A percentile compares a stretch with the other conserved stretches of the same genome.
Evolutionary conservation across 1,140 invertebrate genomes (phyloP).

Genomic region (Aleiodes sp.): DNA sequence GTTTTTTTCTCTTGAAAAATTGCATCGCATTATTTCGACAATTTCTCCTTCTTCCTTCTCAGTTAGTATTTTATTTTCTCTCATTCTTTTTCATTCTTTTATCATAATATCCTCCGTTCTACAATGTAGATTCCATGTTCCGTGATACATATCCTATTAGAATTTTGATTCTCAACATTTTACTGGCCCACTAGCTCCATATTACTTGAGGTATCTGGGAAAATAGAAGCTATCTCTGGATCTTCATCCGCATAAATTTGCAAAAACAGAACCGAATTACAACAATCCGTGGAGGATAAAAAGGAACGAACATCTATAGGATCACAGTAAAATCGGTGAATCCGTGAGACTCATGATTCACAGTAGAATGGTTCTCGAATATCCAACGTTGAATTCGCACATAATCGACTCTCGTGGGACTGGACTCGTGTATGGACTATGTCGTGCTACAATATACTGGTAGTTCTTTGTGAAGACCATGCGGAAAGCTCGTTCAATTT

Average conservation of each 20-base stretch:
- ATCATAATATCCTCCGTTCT: too few relatives aligned
- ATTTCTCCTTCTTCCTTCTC: neutral
- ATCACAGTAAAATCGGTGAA: neutral
- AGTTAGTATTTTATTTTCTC: neutral
- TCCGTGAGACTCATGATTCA: neutral
- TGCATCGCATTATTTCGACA: neutral
- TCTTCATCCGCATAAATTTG: too few relatives aligned
- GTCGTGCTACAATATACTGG: neutral
- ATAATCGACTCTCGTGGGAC: conserved; percentile 24
- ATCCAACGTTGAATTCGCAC: neutral
- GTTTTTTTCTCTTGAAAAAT: neutral
- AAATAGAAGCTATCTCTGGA: too few relatives aligned
- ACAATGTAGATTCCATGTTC: too few relatives aligned
- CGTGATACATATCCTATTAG: too few relatives aligned
- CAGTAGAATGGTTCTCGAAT: neutral
- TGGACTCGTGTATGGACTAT: neutral
- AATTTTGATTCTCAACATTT: too few relatives aligned
- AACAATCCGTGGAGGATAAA: neutral
- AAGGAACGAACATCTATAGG: neutral
- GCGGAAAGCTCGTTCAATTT: conserved; percentile 27
- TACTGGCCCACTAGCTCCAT: too few relatives aligned
- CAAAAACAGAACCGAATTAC: too few relatives aligned
- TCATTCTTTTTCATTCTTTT: too few relatives aligned
- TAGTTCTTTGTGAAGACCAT: conserved; percentile 18
- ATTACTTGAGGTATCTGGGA: too few relatives aligned